Base-by-base conservation (phyloP, 2,888 invertebrate genomes). In the Caenorhabditis imperialis region DNA sequence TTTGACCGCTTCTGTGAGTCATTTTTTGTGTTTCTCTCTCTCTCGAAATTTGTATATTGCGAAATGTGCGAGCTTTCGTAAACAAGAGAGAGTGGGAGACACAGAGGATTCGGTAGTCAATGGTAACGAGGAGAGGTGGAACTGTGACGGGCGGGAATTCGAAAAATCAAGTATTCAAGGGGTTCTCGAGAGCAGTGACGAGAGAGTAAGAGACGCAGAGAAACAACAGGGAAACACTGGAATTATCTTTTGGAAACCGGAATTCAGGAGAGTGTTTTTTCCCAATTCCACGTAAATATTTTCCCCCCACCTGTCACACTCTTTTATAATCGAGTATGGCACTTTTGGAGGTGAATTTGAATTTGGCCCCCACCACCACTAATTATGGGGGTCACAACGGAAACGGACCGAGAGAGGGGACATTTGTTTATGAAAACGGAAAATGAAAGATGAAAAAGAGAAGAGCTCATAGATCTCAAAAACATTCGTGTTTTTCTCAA, bases 201-300 rank as follows among this genome's bases (percentile, higher is more conserved):
- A 63, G 54, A 22, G 63, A 48, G 16, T n/a, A 23, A 40, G 42
- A 54, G 55, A 48, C 55, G 38, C 48, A 51, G 61, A 33, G 22
- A 23, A 10, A 16, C 23, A 30, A 30, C 7, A 30, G 30, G 10
- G 30, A 47, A 35, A 61, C 62, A 45, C 45, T 53, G 53, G 62
- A 62, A 62, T 62, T 65, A 65, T 65, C 55, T 65, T 65, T 65
- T 48, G 33, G 50, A 65, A 65, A 65, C 65, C 57, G 65, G 65
- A 57, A 65, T 65, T n/a, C 27, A 10, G 35, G 54, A 30, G 30
- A 7, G 10, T 30, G 6, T 30, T 30, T 30, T 14, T 27, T 14
- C 16, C 23, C 38, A 33, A 16, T 33, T 48, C 30, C 53, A 57
- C 27, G 38, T 37, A 35, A 14, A 44, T 18, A 44, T 44, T 44